Evolutionary conservation across 2,888 invertebrate genomes (phyloP), one percentile per base, ranked within the genome.

Genomic region (Caradrina clavipalpis): DNA sequence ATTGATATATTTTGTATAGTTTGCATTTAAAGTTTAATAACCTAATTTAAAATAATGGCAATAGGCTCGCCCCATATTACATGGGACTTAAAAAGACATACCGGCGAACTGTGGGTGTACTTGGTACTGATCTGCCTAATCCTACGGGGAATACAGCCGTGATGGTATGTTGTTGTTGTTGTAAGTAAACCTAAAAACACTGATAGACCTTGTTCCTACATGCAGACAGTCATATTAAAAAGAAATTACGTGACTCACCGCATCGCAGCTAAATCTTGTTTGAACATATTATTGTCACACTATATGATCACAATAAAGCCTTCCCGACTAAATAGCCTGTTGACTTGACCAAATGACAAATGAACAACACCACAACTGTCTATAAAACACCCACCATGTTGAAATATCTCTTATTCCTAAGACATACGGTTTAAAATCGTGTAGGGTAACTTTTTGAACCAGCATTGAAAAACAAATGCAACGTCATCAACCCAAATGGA

Each of bases 331-430:
- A 81, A 81, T 81, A 72, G 83, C 85, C 69, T 73, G 79, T 76
- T 76, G 68, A 81, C 73, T 83, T 82, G 80, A 76, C 83, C 82
- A 85, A 87, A 86, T 87, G 85, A 89, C 80, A 87, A 90, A 89
- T 85, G 83, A 81, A 68, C 69, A 15, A 70, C 58, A 60, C 71
- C 35, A 65, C 64, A 63, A 62, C 45, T 26, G 5, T 26, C 13
- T n/a, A 17, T n/a, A 54, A 42, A 11, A 11, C 11, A 26, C 6
- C 10, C 2, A 49, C 26, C 17, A 21, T 31, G 0, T 22, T 4
- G 0, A 42, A 56, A 57, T 10, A 2, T 1, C 0, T 21, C 62
- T 31, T 77, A 75, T 64, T 22, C 3, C 17, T 50, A 64, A 13
- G 5, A 5, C 0, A 0, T 76, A 73, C 15, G 58, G 70, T 71